A percentile compares a stretch with the other conserved stretches of the same genome.
phyloP scores from a whole-genome alignment of 2,113 vertebrate species.

The Balaenoptera acutorostrata region DNA sequence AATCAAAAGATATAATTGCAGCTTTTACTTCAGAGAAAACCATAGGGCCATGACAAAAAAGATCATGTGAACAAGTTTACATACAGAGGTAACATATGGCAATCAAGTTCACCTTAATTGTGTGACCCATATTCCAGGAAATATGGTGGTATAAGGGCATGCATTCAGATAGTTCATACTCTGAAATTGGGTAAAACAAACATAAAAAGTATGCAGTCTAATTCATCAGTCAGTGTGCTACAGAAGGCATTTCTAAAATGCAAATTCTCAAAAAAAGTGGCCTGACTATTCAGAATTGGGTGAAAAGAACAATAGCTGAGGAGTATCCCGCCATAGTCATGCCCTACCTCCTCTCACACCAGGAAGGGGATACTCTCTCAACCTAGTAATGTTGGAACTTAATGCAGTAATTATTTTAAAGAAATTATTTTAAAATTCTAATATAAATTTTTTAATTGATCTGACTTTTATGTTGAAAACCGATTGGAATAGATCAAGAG shows the following conservation, averaged over 20 bases:
- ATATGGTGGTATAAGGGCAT: neutral
- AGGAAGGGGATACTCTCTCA: neutral
- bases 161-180: neutral
- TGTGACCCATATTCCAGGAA: constrained; percentile 38
- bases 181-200: neutral
- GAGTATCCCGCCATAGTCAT: fast-evolving
- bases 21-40: neutral
- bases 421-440: neutral
- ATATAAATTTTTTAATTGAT: neutral
- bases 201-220: neutral
- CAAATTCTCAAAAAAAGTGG: neutral
- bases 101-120: neutral
- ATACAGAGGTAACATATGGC: neutral
- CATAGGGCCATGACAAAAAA: neutral
- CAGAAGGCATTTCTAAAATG: neutral
- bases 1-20: neutral
- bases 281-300: neutral
- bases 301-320: neutral
- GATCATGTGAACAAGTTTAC: neutral
- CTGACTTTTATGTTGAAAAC: neutral
- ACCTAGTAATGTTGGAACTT: too few relatives aligned
- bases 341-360: neutral
- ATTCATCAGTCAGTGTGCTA: neutral
- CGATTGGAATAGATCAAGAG: neutral
- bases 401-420: neutral